phyloP scores from a whole-genome alignment of 1,140 invertebrate genomes.

The Ericerus pela region DNA sequence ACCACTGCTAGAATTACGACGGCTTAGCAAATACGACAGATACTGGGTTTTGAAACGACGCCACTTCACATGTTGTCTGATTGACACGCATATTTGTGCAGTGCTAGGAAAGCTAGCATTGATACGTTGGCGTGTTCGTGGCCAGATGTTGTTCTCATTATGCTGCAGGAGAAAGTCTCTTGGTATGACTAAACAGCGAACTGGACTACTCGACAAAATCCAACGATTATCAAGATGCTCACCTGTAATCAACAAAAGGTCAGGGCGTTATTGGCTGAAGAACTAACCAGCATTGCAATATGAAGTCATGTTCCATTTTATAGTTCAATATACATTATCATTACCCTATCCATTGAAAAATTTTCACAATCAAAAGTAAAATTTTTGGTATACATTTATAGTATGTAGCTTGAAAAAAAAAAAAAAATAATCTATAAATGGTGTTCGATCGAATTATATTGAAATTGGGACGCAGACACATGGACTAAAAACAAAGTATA shows the following conservation, averaged over 20 bases:
- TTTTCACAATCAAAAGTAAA: too few relatives aligned
- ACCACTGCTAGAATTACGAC: slow-evolving; percentile 33
- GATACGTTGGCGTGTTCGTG: slow-evolving; percentile 40
- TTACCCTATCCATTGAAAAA: too few relatives aligned
- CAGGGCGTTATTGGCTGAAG: background rate
- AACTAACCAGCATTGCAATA: too few relatives aligned
- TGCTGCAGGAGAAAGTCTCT: slow-evolving; percentile 42
- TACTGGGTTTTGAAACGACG: slow-evolving; percentile 36
- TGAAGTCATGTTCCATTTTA: too few relatives aligned
- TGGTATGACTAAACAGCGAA: slow-evolving; percentile 42
- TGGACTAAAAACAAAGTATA: too few relatives aligned
- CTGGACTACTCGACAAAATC: slow-evolving; percentile 38
- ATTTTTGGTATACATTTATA: too few relatives aligned
- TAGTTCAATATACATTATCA: too few relatives aligned
- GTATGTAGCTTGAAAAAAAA: too few relatives aligned
- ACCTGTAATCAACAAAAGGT: slow-evolving; percentile 28
- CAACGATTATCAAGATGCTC: slow-evolving; percentile 43
- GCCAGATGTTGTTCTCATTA: slow-evolving; percentile 46
- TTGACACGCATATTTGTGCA: background rate
- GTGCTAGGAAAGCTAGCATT: slow-evolving; percentile 41
- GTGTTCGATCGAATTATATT: too few relatives aligned
- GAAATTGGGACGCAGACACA: too few relatives aligned
- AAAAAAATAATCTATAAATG: too few relatives aligned
- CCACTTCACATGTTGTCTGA: slow-evolving; percentile 31
- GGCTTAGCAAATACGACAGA: slow-evolving; percentile 32